A percentile compares a stretch with the other conserved stretches of the same genome.
Conservation (phyloP, 2,113 vertebrate species). For the Eublepharis macularius region DNA sequence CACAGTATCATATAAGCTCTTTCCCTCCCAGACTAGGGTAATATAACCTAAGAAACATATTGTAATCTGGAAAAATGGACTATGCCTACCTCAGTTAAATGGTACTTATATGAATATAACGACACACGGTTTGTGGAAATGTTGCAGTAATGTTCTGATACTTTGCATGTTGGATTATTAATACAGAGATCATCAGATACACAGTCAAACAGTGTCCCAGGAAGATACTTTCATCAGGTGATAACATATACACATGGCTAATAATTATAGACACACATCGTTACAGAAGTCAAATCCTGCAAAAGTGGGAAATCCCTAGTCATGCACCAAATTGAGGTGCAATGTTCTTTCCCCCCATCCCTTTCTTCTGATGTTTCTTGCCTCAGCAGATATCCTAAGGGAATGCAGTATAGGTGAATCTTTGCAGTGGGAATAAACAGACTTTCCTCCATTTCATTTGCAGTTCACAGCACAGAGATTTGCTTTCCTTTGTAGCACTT, state of each 20-base stretch:
- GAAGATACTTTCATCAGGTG: background rate
- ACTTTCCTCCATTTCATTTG: background rate
- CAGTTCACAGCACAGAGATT: background rate
- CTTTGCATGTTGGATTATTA: background rate
- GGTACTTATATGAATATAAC: background rate
- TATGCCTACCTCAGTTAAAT: background rate
- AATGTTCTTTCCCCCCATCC: background rate
- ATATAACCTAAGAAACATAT: background rate
- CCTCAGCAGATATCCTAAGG: background rate
- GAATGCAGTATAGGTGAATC: background rate
- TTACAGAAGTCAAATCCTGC: background rate
- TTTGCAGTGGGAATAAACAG: background rate
- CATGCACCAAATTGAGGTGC: no score
- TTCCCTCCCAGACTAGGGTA: background rate
- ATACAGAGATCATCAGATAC: background rate
- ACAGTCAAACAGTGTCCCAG: background rate
- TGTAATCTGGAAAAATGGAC: background rate
- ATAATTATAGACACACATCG: background rate
- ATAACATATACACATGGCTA: no score
- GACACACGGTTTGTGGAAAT: background rate
- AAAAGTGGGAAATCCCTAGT: no score
- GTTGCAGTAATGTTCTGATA: background rate
- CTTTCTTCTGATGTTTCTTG: background rate
- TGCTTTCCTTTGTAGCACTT: background rate
- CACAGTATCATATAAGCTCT: background rate